A percentile compares a stretch with the other conserved stretches of the same genome.
Conservation (phyloP, 2,113 vertebrate species). For the Chloebia gouldiae region DNA sequence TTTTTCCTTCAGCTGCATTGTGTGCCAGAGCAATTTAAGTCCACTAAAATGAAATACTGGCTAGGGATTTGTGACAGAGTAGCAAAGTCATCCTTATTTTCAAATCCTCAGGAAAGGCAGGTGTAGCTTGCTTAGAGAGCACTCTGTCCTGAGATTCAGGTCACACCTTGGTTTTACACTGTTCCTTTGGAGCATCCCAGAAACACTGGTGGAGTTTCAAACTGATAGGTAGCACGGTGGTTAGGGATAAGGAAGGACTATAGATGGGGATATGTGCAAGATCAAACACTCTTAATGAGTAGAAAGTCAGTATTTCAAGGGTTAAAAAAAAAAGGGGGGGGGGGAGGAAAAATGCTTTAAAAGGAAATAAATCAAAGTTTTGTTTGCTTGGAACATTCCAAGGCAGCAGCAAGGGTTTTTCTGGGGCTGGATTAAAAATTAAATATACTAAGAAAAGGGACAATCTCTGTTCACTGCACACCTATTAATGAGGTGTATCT, state of each 20-base stretch:
- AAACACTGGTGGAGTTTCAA: background rate
- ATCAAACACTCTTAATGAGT: background rate
- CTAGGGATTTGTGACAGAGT: constrained; percentile 15
- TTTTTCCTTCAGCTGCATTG: background rate
- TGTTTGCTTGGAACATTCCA: background rate
- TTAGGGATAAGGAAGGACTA: accelerated
- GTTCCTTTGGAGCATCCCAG: background rate
- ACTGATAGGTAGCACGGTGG: too few relatives aligned
- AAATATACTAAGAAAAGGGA: background rate
- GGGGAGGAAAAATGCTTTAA: background rate
- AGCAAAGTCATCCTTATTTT: background rate
- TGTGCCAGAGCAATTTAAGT: constrained; percentile 25
- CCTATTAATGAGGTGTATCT: background rate
- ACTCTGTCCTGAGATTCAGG: background rate
- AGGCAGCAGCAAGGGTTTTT: background rate
- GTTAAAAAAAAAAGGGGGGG: background rate
- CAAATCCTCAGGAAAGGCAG: background rate
- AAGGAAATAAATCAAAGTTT: background rate
- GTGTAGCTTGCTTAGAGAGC: background rate
- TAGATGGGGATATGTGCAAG: background rate
- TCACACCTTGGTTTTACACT: background rate
- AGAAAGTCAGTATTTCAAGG: background rate
- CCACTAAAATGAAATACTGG: constrained; percentile 1
- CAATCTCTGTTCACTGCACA: background rate
- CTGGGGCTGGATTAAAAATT: background rate